phyloP scores from a whole-genome alignment of 2,113 vertebrate genomes.

The Ranitomeya imitator region DNA sequence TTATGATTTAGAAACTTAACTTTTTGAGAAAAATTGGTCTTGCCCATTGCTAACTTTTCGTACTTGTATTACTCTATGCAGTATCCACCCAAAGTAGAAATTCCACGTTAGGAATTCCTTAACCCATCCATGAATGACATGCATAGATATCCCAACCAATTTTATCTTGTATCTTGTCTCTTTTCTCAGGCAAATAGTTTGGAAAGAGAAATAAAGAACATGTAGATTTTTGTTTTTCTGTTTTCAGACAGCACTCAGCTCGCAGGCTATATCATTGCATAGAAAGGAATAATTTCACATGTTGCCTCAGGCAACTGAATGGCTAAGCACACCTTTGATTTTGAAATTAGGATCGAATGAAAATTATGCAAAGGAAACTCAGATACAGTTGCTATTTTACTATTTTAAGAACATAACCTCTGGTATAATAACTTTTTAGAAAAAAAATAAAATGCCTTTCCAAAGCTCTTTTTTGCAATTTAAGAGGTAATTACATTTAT shows the following conservation, averaged over 20 bases:
- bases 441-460: background rate
- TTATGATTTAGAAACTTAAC: background rate
- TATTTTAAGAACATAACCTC: background rate
- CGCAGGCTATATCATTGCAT: background rate
- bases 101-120: background rate
- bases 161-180: background rate
- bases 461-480: constrained; percentile 1
- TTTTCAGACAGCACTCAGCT: background rate
- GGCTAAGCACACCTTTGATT: background rate
- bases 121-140: background rate
- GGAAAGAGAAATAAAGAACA: background rate
- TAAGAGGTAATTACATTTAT: constrained; percentile 27
- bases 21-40: background rate
- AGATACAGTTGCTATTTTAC: constrained; percentile 5
- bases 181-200: background rate
- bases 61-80: background rate
- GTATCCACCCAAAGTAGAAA: background rate
- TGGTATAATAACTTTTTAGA: constrained; percentile 21
- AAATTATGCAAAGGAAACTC: background rate
- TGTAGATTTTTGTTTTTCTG: background rate
- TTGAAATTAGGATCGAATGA: background rate
- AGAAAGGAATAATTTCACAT: background rate
- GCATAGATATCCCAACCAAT: background rate
- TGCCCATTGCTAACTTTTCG: background rate
- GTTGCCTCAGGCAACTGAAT: background rate